Base-by-base conservation (phyloP, 2,888 invertebrate genomes). In the Eilema caniola region DNA sequence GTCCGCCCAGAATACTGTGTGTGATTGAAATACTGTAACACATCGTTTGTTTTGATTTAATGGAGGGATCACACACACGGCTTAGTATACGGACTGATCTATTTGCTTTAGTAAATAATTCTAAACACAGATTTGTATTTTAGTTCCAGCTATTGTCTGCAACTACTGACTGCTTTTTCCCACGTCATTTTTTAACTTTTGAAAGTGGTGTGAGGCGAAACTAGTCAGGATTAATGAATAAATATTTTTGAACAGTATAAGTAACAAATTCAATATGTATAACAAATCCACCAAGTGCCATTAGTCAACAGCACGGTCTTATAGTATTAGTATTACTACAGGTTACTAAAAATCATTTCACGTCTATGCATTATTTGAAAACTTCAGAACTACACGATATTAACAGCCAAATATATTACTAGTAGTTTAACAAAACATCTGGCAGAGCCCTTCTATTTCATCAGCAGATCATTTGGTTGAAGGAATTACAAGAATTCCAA, bases 21-120 rank as follows among this genome's bases (percentile, higher is more conserved):
- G 20, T 65, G 65, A 65, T 56, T 60, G 33, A 47, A 61, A 69
- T 69, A 37, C 53, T 61, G 59, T 37, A 23, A n/a, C 25, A 66
- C 28, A 25, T 47, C n/a, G 53, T 28, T 53, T 20, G 11, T 64
- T 57, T 16, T 33, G 33, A 31, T 56, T 53, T 31, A 8, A 56
- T 23, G n/a, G 59, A 25, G 7, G 31, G n/a, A 31, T 23, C 0
- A 31, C 25, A 8, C 12, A 28, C 28, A 47, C 11, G 16, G 24
- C 14, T 25, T 25, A 7, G 25, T 59, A 28, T 28, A 25, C 25
- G 2, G 1, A 53, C 8, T 53, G n/a, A 2, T 53, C n/a, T 53
- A 53, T n/a, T 53, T 53, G 10, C 53, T n/a, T 2, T n/a, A 20
- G 8, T 53, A 53, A n/a, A 53, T 53, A 53, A 53, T 53, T 53